These are phyloP conservation scores for Tragelaphus eurycerus DNA, from an alignment of 2,797 vertebrate genomes.

Conservation along the genomic window DNA sequence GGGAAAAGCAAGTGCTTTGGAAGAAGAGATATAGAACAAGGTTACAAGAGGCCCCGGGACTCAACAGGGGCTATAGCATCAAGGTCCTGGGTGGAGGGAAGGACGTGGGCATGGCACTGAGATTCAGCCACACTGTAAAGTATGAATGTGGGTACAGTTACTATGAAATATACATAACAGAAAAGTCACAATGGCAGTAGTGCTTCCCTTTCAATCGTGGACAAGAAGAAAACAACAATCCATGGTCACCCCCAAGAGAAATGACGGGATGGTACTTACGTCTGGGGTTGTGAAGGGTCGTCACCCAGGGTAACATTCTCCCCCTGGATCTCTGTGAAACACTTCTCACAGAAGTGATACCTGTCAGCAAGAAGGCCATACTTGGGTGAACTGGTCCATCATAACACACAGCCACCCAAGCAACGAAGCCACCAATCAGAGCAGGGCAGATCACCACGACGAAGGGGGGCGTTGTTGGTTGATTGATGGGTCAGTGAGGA, in stretches of 20 bases:
- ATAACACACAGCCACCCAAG: slow-evolving; percentile 87
- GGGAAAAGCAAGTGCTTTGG: neutral
- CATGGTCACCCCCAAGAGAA: neutral
- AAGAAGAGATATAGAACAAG: neutral
- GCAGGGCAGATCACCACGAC: slow-evolving; percentile 87
- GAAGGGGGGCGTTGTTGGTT: slow-evolving; percentile 87
- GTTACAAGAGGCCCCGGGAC: neutral
- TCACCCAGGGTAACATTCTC: slow-evolving; percentile 98
- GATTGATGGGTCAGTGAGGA: slow-evolving; percentile 88
- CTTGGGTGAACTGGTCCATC: slow-evolving; percentile 88
- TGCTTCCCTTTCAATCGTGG: neutral
- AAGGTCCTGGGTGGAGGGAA: neutral
- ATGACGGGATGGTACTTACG: slow-evolving; percentile 87
- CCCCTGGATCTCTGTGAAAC: slow-evolving; percentile 99
- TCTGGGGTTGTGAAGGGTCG: slow-evolving; percentile 98
- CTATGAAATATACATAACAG: neutral
- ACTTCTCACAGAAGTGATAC: slow-evolving; percentile 99
- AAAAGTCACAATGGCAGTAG: neutral
- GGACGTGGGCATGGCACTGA: neutral
- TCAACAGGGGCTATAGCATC: neutral
- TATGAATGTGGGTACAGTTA: neutral
- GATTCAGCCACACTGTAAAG: neutral
- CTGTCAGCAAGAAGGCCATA: slow-evolving; percentile 87
- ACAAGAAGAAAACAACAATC: neutral
- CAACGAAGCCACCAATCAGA: slow-evolving; percentile 88